Evolutionary conservation across 2,888 invertebrate species (phyloP).

Genomic region (Cistogaster globosa): DNA sequence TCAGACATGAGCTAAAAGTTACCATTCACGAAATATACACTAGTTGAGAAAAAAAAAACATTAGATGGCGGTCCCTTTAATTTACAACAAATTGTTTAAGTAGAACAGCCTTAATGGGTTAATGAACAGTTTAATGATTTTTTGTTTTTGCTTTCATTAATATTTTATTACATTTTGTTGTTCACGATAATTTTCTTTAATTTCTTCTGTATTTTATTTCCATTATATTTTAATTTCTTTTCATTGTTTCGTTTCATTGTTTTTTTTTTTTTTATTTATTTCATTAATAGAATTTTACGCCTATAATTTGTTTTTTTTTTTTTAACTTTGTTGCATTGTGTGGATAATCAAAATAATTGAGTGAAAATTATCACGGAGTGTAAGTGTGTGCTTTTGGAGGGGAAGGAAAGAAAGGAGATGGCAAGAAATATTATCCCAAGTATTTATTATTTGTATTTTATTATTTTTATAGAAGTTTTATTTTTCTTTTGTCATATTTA

Average conservation of each 20-base stretch:
- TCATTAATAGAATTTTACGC: conserved; percentile 17
- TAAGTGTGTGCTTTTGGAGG: background rate
- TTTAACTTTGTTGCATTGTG: conserved; percentile 15
- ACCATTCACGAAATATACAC: too few relatives aligned
- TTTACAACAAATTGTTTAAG: too few relatives aligned
- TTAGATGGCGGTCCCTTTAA: too few relatives aligned
- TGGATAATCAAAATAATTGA: conserved; percentile 33
- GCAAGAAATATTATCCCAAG: conserved; percentile 39
- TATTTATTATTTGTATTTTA: conserved; percentile 55
- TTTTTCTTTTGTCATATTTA: too few relatives aligned
- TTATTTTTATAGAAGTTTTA: conserved; percentile 59
- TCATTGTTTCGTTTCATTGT: conserved; percentile 23
- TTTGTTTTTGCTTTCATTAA: conserved; percentile 27
- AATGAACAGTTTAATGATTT: background rate
- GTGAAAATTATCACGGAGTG: background rate
- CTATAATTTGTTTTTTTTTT: background rate
- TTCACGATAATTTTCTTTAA: conserved; percentile 20
- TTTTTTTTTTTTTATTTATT: conserved; percentile 11
- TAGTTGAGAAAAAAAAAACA: too few relatives aligned
- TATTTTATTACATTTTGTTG: conserved; percentile 18
- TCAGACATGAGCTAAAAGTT: too few relatives aligned
- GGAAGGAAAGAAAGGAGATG: too few relatives aligned
- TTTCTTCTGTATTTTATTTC: conserved; percentile 25
- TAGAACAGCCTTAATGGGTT: conserved; percentile 13
- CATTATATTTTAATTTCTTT: conserved; percentile 37